phyloP scores from a whole-genome alignment of 2,888 invertebrate genomes.

The Macrosiphum euphorbiae region DNA sequence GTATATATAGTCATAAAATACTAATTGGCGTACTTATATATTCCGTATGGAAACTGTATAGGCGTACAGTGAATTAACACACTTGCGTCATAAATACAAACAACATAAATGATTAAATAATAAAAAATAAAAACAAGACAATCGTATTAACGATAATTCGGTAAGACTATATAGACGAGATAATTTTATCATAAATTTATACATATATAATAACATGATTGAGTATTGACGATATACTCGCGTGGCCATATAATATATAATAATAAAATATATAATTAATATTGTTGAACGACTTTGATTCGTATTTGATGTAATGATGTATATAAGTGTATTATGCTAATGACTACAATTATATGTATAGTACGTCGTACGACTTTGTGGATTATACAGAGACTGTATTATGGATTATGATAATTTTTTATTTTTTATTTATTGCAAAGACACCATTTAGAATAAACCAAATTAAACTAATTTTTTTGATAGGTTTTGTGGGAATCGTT shows the following conservation, averaged over 20 bases:
- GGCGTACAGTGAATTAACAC: neutral
- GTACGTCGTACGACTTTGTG: neutral
- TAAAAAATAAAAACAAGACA: neutral
- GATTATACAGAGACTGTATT: neutral
- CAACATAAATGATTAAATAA: neutral
- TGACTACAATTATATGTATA: neutral
- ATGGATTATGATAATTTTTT: neutral
- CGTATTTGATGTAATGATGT: neutral
- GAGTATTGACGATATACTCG: neutral
- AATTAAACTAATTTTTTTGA: neutral
- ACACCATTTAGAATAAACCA: neutral
- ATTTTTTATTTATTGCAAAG: neutral
- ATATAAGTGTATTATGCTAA: neutral
- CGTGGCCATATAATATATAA: neutral
- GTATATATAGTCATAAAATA: neutral
- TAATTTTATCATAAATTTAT: neutral
- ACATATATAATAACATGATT: neutral
- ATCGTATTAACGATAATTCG: neutral
- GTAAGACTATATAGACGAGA: neutral
- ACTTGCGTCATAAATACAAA: neutral
- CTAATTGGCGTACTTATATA: neutral
- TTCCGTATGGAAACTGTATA: neutral
- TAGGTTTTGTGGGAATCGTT: neutral
- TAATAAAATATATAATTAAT: neutral
- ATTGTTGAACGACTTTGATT: neutral